A percentile compares a stretch with the other conserved stretches of the same genome.
phyloP scores from a whole-genome alignment of 2,888 invertebrate species.

The Scaptomyza polygonia region DNA sequence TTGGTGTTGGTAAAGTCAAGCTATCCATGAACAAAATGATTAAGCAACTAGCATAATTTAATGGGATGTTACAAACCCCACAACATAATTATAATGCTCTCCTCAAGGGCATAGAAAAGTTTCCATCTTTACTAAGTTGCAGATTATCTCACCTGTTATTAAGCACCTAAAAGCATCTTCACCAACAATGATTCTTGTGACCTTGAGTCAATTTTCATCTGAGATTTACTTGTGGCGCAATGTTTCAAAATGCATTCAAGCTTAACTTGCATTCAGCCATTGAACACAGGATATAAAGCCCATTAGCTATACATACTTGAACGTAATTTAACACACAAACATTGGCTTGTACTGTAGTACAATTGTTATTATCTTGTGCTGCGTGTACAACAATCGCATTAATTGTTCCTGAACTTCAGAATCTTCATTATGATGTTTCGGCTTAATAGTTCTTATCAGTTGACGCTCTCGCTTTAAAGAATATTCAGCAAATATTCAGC shows the following conservation, averaged over 20 bases:
- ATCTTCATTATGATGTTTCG: conserved; percentile 46
- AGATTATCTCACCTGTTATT: conserved; percentile 2
- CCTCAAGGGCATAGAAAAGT: too few species aligned
- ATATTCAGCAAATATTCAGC: conserved; percentile 40
- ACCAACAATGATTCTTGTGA: conserved; percentile 28
- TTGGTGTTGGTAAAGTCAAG: not conserved
- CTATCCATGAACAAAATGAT: too few species aligned
- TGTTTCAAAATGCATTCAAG: conserved; percentile 3
- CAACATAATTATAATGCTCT: too few species aligned
- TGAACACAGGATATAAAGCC: conserved; percentile 10
- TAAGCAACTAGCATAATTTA: too few species aligned
- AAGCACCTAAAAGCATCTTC: not conserved
- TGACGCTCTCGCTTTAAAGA: not conserved
- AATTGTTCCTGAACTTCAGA: conserved; percentile 50
- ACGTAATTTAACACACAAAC: conserved; percentile 20
- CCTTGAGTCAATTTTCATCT: conserved; percentile 47
- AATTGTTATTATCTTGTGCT: conserved; percentile 20
- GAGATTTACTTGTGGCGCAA: conserved; percentile 9
- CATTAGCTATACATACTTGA: conserved; percentile 38
- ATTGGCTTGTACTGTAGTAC: not conserved
- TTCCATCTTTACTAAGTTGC: not conserved
- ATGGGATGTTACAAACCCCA: too few species aligned
- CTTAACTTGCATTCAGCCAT: conserved; percentile 6
- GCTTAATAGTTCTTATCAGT: conserved; percentile 43
- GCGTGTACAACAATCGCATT: conserved; percentile 43